phyloP scores from a whole-genome alignment of 64 coral and sea anemone species.

The Stichodactyla mertensii region DNA sequence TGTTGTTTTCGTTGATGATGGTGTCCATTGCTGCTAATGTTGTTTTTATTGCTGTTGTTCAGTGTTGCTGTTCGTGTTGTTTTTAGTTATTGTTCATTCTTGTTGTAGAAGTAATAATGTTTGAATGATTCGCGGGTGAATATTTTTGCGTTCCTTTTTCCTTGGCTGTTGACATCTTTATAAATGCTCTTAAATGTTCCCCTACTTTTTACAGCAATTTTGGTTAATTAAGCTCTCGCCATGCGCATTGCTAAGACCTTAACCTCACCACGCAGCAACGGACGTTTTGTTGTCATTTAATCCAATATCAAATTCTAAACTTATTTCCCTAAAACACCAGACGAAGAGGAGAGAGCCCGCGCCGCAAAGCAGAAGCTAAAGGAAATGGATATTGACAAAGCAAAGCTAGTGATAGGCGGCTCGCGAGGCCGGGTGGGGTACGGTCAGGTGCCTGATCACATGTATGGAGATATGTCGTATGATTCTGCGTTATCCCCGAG shows the following conservation, averaged over 20 bases:
- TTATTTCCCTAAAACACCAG: slow-evolving; percentile 43
- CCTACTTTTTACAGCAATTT: too few relatives aligned
- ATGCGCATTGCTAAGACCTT: background rate
- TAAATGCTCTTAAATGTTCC: too few relatives aligned
- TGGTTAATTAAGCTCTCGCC: background rate
- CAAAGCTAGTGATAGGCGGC: slow-evolving; percentile 78
- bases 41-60: too few relatives aligned
- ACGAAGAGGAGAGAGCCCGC: slow-evolving; percentile 70
- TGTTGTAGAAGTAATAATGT: too few relatives aligned
- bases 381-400: slow-evolving; percentile 55
- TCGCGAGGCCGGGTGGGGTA: slow-evolving; percentile 78
- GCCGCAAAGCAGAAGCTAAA: slow-evolving; percentile 61
- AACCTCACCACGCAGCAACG: background rate
- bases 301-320: slow-evolving; percentile 14
- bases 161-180: too few relatives aligned
- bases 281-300: background rate
- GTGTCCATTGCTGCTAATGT: too few relatives aligned
- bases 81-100: too few relatives aligned
- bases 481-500: slow-evolving; percentile 63
- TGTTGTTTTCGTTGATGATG: too few relatives aligned
- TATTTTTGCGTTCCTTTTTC: too few relatives aligned
- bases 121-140: too few relatives aligned
- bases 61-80: too few relatives aligned
- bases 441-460: slow-evolving; percentile 75
- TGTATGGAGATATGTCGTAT: slow-evolving; percentile 50